These are phyloP conservation scores for Busseola fusca DNA, from an alignment of 2,888 invertebrate species.

Conservation along the genomic window DNA sequence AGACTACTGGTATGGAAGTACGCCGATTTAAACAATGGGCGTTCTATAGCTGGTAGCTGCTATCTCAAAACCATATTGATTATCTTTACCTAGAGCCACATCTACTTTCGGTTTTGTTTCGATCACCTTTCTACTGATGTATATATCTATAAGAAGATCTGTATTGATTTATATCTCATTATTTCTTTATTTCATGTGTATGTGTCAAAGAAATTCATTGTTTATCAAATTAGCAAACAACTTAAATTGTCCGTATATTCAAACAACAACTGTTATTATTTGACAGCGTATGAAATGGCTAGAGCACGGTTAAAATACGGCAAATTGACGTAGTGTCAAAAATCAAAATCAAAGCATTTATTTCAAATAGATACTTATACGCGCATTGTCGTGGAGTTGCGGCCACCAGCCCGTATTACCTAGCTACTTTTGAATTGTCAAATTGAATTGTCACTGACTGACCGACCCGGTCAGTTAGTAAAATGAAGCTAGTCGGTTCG, in stretches of 20 bases:
- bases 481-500: too few relatives aligned
- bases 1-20: not conserved
- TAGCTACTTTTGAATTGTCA: too few relatives aligned
- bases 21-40: not conserved
- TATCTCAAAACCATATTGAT: not conserved
- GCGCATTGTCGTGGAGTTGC: too few relatives aligned
- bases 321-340: not conserved
- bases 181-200: not conserved
- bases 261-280: not conserved
- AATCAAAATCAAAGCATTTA: too few relatives aligned
- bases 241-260: not conserved
- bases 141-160: not conserved
- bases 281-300: not conserved
- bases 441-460: too few relatives aligned
- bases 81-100: not conserved
- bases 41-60: not conserved
- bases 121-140: not conserved
- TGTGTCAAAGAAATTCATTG: not conserved
- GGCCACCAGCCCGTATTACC: too few relatives aligned
- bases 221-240: not conserved
- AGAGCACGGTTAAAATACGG: not conserved
- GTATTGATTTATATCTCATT: not conserved
- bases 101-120: not conserved
- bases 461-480: too few relatives aligned
- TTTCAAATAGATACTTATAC: too few relatives aligned